These are phyloP conservation scores for Centropyge bicolor DNA, from an alignment of 2,797 vertebrate species.

Conservation along the genomic window DNA sequence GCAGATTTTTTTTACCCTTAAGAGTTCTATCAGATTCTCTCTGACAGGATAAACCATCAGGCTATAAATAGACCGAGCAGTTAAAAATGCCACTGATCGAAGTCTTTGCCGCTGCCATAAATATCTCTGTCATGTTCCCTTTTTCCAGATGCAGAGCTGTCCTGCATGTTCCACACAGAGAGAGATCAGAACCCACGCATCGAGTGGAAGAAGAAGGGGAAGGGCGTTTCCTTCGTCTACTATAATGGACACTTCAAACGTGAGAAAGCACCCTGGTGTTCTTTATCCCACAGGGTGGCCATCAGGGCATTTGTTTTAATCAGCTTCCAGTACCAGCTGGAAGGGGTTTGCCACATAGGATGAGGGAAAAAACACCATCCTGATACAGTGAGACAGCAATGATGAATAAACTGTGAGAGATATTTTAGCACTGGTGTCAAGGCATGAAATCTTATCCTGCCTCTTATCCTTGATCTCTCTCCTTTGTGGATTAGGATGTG, in stretches of 20 bases:
- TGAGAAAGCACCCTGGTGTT: constrained; percentile 38
- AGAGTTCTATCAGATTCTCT: constrained; percentile 20
- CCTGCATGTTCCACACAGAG: constrained; percentile 89
- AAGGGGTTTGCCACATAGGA: not conserved
- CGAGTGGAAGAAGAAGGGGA: constrained; percentile 95
- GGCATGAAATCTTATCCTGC: constrained; percentile 20
- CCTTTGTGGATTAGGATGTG: constrained; percentile 30
- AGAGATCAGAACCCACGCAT: constrained; percentile 86
- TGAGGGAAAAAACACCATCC: not conserved
- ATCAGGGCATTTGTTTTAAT: constrained; percentile 48
- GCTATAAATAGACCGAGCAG: constrained; percentile 66
- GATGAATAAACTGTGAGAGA: constrained; percentile 16
- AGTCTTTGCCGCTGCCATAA: constrained; percentile 35
- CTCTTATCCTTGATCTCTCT: constrained; percentile 30
- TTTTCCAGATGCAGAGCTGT: constrained; percentile 89
- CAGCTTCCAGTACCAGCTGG: constrained; percentile 45
- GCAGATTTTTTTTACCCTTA: not conserved
- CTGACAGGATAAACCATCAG: constrained; percentile 39
- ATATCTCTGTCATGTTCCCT: constrained; percentile 38
- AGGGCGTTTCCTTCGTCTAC: constrained; percentile 91
- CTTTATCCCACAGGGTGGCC: constrained; percentile 12
- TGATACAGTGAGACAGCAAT: not conserved
- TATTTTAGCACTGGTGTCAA: constrained; percentile 14
- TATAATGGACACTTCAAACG: constrained; percentile 89
- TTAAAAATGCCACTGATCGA: constrained; percentile 54